Evolutionary conservation across 2,797 vertebrate genomes (phyloP).

Genomic region (Sylvia borin): DNA sequence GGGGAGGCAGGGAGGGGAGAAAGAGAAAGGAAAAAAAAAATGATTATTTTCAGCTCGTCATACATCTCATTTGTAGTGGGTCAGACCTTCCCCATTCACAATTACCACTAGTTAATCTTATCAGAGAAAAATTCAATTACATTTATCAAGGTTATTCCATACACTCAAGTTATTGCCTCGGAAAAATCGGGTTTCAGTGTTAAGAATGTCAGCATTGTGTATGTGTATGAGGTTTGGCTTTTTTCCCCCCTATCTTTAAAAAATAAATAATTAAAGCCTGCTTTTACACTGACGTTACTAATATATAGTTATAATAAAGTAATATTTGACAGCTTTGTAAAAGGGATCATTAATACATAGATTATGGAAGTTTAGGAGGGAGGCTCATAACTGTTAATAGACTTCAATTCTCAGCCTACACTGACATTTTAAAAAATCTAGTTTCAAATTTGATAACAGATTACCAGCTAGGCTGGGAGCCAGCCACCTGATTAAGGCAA

Average conservation of each 20-base stretch:
- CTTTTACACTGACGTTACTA: slow-evolving; percentile 76
- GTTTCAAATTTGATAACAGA: slow-evolving; percentile 96
- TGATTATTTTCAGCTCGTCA: slow-evolving; percentile 85
- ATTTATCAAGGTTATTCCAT: slow-evolving; percentile 96
- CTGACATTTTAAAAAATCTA: slow-evolving; percentile 96
- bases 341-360: slow-evolving; percentile 88
- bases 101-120: slow-evolving; percentile 95
- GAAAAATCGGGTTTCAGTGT: slow-evolving; percentile 78
- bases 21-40: slow-evolving; percentile 64
- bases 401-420: slow-evolving; percentile 88
- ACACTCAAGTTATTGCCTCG: slow-evolving; percentile 80
- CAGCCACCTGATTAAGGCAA: slow-evolving; percentile 93
- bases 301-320: slow-evolving; percentile 82
- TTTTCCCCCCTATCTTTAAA: not conserved
- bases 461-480: slow-evolving; percentile 87
- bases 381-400: slow-evolving; percentile 90
- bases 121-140: slow-evolving; percentile 95
- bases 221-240: slow-evolving; percentile 35
- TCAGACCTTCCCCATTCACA: slow-evolving; percentile 85
- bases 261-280: slow-evolving; percentile 81
- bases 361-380: slow-evolving; percentile 86
- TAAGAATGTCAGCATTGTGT: slow-evolving; percentile 80
- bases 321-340: slow-evolving; percentile 85
- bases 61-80: slow-evolving; percentile 85
- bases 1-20: not conserved